Conservation (phyloP, 2,888 invertebrate species). For the Geophilus truncorum region DNA sequence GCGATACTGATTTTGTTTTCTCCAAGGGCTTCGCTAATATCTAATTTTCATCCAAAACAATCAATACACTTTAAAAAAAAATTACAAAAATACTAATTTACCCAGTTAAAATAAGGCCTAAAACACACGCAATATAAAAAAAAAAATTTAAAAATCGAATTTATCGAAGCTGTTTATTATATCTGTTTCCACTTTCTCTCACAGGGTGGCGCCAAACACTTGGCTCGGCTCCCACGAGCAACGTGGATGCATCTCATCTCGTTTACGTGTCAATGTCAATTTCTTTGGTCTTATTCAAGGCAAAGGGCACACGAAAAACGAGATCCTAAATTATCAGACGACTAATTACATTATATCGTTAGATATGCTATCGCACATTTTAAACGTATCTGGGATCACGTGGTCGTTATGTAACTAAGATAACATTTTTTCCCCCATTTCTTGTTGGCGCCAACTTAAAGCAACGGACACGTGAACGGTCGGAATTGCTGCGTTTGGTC, state of each 20-base stretch:
- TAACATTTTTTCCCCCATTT: not conserved
- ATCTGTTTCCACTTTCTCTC: not conserved
- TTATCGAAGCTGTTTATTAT: no score
- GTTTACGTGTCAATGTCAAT: not conserved
- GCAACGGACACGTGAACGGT: not conserved
- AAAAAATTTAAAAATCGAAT: no score
- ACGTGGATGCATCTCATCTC: not conserved
- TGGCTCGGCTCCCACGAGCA: not conserved
- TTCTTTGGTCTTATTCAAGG: not conserved
- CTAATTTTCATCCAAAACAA: no score
- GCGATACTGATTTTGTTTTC: no score
- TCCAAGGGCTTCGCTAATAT: no score
- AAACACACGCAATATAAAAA: no score
- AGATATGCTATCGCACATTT: not conserved
- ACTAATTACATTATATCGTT: not conserved
- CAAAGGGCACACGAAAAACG: not conserved
- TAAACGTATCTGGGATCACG: not conserved
- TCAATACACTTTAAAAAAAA: no score
- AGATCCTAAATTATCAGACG: no score
- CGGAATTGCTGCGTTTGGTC: not conserved
- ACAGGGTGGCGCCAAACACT: not conserved
- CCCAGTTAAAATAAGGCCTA: no score
- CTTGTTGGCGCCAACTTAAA: not conserved
- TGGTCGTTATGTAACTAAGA: not conserved
- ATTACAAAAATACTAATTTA: no score